Evolutionary conservation across 2,888 invertebrate species (phyloP).

Genomic region (Lasioglossum calceatum): DNA sequence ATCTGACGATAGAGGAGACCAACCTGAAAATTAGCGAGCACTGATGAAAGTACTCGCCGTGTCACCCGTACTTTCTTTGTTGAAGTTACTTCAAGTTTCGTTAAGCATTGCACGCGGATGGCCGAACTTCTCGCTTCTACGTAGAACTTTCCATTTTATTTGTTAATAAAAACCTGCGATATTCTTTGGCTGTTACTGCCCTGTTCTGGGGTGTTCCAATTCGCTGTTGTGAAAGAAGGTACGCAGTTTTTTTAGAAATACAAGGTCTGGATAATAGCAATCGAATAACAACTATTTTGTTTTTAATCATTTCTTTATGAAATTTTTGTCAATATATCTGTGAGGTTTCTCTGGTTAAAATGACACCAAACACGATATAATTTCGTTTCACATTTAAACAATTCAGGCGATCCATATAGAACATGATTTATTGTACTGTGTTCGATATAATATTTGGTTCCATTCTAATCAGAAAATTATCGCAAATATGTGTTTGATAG

Average conservation of each 20-base stretch:
- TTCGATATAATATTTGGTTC: not conserved
- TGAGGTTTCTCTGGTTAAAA: not conserved
- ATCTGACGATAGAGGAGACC: not conserved
- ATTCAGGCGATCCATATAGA: not conserved
- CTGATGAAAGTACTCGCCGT: not conserved
- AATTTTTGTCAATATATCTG: not conserved
- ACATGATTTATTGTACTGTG: not conserved
- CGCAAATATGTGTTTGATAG: too few relatives aligned
- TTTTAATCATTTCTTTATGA: not conserved
- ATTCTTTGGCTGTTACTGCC: not conserved
- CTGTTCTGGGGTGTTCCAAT: not conserved
- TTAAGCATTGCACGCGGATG: not conserved
- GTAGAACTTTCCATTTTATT: not conserved
- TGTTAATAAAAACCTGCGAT: not conserved
- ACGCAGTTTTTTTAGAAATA: not conserved
- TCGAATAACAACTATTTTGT: not conserved
- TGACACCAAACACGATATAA: not conserved
- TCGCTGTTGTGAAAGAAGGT: not conserved
- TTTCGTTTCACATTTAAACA: not conserved
- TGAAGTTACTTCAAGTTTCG: not conserved
- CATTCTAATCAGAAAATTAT: not conserved
- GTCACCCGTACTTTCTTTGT: not conserved
- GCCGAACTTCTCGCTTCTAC: not conserved
- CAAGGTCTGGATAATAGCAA: not conserved
- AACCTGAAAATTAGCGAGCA: slow-evolving; percentile 25